Evolutionary conservation across 2,113 vertebrate genomes (phyloP).

Genomic region (Galeopterus variegatus): DNA sequence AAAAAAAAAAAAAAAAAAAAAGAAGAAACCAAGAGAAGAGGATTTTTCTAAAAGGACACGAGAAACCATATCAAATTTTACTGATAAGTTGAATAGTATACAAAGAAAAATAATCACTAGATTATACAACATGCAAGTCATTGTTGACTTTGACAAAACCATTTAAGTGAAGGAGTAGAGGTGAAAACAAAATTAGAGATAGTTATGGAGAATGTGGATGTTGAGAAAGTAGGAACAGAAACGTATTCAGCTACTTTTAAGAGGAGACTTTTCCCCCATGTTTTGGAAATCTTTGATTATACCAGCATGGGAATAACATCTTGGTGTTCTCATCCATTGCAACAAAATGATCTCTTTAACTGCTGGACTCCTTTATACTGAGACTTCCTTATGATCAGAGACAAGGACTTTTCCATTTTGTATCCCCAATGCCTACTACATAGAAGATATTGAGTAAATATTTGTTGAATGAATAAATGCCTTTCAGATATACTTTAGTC

Average conservation of each 20-base stretch:
- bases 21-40: neutral
- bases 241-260: slow-evolving; percentile 30
- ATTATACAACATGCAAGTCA: neutral
- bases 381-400: neutral
- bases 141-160: neutral
- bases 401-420: neutral
- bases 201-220: neutral
- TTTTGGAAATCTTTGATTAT: slow-evolving; percentile 24
- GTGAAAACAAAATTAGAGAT: neutral
- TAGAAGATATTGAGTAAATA: slow-evolving; percentile 1
- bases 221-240: neutral
- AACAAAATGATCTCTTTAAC: slow-evolving; percentile 22
- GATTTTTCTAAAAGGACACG: neutral
- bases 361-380: neutral
- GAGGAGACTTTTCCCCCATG: neutral
- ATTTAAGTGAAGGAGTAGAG: neutral
- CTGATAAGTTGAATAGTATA: neutral
- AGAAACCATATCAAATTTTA: neutral
- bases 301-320: neutral
- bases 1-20: too few species aligned
- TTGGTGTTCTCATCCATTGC: neutral
- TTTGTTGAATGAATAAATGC: neutral
- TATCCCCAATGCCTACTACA: neutral
- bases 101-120: slow-evolving; percentile 25
- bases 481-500: neutral